A percentile compares a stretch with the other conserved stretches of the same genome.
phyloP scores from a whole-genome alignment of 1,140 invertebrate species.

The Dinothrombium tinctorium region DNA sequence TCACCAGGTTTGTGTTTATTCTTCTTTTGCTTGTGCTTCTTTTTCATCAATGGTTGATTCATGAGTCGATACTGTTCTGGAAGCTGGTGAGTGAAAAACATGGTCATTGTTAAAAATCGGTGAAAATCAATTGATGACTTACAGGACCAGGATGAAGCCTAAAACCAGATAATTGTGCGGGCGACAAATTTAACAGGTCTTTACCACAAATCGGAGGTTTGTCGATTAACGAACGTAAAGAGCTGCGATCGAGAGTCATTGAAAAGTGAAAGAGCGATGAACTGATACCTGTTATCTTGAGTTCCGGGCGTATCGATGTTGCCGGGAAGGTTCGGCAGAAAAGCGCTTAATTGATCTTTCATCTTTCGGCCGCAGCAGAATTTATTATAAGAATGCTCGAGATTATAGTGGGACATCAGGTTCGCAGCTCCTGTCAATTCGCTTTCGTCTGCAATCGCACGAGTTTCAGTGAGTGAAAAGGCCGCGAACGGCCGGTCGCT shows the following conservation, averaged over 20 bases:
- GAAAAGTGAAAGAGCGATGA: neutral
- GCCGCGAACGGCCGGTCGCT: conserved; percentile 14
- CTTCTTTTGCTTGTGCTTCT: conserved; percentile 83
- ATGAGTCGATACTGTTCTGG: conserved; percentile 87
- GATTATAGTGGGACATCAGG: conserved; percentile 80
- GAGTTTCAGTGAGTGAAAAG: too few species aligned
- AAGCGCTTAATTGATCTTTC: conserved; percentile 80
- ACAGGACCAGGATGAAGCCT: conserved; percentile 81
- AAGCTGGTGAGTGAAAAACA: conserved; percentile 32
- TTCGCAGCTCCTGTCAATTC: conserved; percentile 86
- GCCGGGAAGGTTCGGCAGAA: conserved; percentile 76
- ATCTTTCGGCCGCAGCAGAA: conserved; percentile 81
- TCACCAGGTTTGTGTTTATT: conserved; percentile 50
- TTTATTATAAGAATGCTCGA: conserved; percentile 91
- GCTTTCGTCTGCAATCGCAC: conserved; percentile 55
- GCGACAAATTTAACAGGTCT: conserved; percentile 63
- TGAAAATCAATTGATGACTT: conserved; percentile 20
- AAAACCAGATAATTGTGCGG: conserved; percentile 73
- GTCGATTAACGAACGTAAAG: conserved; percentile 76
- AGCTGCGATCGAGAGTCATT: conserved; percentile 29
- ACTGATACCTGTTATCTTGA: conserved; percentile 35
- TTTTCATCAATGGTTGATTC: conserved; percentile 60
- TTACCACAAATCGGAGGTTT: conserved; percentile 90
- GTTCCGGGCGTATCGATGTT: conserved; percentile 71
- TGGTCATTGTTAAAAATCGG: neutral